A percentile compares a stretch with the other conserved stretches of the same genome.
These are phyloP conservation scores for Peromyscus aztecus DNA, from an alignment of 2,797 vertebrate genomes.

Conservation along the genomic window DNA sequence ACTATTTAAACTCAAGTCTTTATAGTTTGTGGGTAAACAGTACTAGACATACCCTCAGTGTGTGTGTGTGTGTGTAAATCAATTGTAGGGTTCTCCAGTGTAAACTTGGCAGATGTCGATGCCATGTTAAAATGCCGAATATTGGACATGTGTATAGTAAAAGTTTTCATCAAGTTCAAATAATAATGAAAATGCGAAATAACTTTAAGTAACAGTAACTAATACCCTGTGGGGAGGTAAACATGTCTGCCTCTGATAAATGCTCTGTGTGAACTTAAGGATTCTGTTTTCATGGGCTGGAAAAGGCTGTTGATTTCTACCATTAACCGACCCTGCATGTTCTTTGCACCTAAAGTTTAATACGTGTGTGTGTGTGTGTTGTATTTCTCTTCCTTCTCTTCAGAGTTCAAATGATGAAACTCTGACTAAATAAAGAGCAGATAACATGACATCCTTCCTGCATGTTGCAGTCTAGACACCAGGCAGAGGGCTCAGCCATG, in stretches of 20 bases:
- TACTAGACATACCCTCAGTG: not conserved
- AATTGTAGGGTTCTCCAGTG: not conserved
- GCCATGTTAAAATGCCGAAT: not conserved
- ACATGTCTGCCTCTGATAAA: not conserved
- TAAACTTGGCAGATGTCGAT: not conserved
- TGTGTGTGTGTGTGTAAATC: not conserved
- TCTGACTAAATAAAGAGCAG: not conserved
- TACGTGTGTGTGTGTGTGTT: not conserved
- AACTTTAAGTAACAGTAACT: not conserved
- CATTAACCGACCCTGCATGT: not conserved
- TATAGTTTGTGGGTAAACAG: not conserved
- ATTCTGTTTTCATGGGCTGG: not conserved
- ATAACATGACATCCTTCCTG: not conserved
- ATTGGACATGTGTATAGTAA: not conserved
- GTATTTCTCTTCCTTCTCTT: not conserved
- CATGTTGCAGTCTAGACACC: not conserved
- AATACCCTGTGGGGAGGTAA: rapidly evolving
- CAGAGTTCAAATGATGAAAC: not conserved
- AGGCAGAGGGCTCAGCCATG: not conserved
- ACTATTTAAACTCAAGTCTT: not conserved
- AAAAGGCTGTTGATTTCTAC: not conserved
- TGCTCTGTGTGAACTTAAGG: rapidly evolving
- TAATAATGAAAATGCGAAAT: not conserved
- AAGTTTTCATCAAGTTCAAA: not conserved
- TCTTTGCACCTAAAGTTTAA: not conserved